phyloP scores from a whole-genome alignment of 1,140 invertebrate species.

The Hermatobates lingyangjiaoensis region DNA sequence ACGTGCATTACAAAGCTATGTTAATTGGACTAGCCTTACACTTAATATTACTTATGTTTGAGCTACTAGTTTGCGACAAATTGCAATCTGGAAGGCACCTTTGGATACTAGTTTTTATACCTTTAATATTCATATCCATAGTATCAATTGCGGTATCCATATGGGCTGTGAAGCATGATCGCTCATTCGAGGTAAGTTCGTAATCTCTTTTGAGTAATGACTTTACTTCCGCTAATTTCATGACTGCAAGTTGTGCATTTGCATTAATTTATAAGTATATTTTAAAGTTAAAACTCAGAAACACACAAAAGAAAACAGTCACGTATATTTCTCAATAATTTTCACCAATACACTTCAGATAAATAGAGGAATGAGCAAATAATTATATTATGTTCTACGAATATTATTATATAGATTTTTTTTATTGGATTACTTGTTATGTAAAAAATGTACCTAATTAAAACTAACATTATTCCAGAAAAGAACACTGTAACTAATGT shows the following conservation, averaged over 20 bases:
- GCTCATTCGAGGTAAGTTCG: slow-evolving; percentile 70
- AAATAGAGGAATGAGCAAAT: too few species aligned
- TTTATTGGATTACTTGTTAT: too few species aligned
- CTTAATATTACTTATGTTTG: slow-evolving; percentile 88
- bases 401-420: too few species aligned
- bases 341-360: too few species aligned
- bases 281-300: too few species aligned
- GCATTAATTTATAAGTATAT: too few species aligned
- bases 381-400: too few species aligned
- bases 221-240: not conserved
- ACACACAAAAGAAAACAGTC: too few species aligned
- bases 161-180: slow-evolving; percentile 94
- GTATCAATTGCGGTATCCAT: slow-evolving; percentile 91
- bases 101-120: slow-evolving; percentile 92
- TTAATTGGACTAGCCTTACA: slow-evolving; percentile 83
- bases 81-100: slow-evolving; percentile 71
- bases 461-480: too few species aligned
- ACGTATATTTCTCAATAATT: too few species aligned
- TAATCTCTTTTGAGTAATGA: not conserved
- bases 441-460: too few species aligned
- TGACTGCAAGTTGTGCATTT: not conserved
- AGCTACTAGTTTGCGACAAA: slow-evolving; percentile 87
- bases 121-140: slow-evolving; percentile 86
- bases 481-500: too few species aligned
- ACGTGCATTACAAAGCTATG: slow-evolving; percentile 95